Conservation (phyloP, 2,888 invertebrate genomes). For the Laspeyria flexula region DNA sequence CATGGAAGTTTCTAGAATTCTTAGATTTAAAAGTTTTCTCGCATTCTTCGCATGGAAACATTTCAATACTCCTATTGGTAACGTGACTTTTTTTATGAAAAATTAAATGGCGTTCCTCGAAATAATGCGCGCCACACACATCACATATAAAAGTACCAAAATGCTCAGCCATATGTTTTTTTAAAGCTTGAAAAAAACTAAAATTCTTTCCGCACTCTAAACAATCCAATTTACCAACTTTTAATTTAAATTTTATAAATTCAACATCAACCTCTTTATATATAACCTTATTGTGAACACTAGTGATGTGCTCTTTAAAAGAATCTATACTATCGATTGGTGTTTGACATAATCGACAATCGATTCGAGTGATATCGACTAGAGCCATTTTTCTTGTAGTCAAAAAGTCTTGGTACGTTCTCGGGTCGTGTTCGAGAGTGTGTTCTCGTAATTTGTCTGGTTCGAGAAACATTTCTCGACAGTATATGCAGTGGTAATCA, state of each 20-base stretch:
- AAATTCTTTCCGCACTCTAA: slow-evolving; percentile 56
- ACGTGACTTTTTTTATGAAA: slow-evolving; percentile 54
- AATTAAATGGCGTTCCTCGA: slow-evolving; percentile 56
- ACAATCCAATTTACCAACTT: slow-evolving; percentile 54
- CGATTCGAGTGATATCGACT: slow-evolving; percentile 63
- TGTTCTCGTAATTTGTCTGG: slow-evolving; percentile 61
- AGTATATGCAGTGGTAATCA: slow-evolving; percentile 64
- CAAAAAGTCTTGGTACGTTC: slow-evolving; percentile 23
- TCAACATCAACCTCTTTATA: slow-evolving; percentile 50
- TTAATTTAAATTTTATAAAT: slow-evolving; percentile 66
- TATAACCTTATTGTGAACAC: slow-evolving; percentile 51
- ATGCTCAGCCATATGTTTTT: slow-evolving; percentile 58
- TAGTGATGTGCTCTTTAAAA: slow-evolving; percentile 61
- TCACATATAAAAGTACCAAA: slow-evolving; percentile 61
- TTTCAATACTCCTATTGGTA: slow-evolving; percentile 46
- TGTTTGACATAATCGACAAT: slow-evolving; percentile 58
- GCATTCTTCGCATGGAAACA: slow-evolving; percentile 66
- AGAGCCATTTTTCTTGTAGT: slow-evolving; percentile 50
- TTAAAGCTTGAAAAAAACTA: slow-evolving; percentile 55
- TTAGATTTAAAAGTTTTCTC: slow-evolving; percentile 56
- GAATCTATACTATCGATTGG: slow-evolving; percentile 56
- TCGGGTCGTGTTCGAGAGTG: slow-evolving; percentile 60
- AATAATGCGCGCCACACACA: slow-evolving; percentile 60
- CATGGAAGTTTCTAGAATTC: slow-evolving; percentile 48
- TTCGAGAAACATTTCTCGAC: slow-evolving; percentile 64